Evolutionary conservation across 2,797 vertebrate genomes (phyloP), one percentile per base, ranked within the genome.

Genomic region (Forpus xanthops): DNA sequence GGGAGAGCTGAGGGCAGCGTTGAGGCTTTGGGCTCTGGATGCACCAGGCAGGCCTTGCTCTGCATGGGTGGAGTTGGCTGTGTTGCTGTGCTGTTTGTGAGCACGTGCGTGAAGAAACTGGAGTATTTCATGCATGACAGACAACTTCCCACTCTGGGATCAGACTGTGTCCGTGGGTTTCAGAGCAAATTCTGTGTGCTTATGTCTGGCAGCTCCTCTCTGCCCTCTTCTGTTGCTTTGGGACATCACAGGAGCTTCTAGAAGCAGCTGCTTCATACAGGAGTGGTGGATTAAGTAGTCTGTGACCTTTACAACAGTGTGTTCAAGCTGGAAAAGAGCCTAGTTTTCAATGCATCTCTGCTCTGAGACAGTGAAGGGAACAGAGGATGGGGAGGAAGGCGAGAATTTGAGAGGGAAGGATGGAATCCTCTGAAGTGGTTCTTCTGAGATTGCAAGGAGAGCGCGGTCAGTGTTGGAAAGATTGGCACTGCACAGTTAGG

Each of bases 171-270:
- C 44, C 10, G 0, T 3, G 24, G 27, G 13, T 79, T 90, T 85
- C 3, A 0, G 31, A 75, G 72, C 44, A 75, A 53, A 60, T 33
- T 27, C 52, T 20, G 11, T 2, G 10, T 24, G 30, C 24, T 85
- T 9, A 19, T 70, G 42, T 80, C 53, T 91, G 55, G 45, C 55
- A 87, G 91, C 96, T 96, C 95, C 95, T 86, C 73, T 96, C 94
- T 94, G 96, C 95, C 94, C 95, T 94, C 96, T 95, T 94, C 96
- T 81, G 96, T 96, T 93, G n/a, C 82, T 94, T 33, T 45, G 62
- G 77, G 45, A 84, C 79, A 96, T 62, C 82, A 90, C 94, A 95
- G 62, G 76, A 89, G 45, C 73, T 8, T 18, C 60, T 83, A 28
- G 53, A 74, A 50, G 41, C 2, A 2, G 60, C 35, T 0, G 1